phyloP scores from a whole-genome alignment of 2,797 vertebrate genomes.

The Sebastes kiyomatsui region DNA sequence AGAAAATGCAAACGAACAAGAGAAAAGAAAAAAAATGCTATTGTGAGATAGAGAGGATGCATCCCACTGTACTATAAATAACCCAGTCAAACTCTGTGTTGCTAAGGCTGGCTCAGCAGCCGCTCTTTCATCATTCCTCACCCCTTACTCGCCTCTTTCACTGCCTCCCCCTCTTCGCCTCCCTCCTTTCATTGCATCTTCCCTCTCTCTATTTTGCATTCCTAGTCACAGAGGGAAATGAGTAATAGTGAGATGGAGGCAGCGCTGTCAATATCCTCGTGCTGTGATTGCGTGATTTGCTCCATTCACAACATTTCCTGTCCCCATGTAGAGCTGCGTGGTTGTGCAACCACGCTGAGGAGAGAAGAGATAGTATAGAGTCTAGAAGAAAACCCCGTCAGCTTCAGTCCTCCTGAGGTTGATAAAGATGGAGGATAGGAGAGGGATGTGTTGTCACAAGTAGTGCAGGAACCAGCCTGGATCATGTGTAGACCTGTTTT shows the following conservation, averaged over 20 bases:
- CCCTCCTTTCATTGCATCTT: neutral
- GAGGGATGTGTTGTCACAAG: neutral
- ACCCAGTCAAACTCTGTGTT: conserved; percentile 81
- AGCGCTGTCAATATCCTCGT: conserved; percentile 11
- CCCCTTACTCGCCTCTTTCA: conserved; percentile 39
- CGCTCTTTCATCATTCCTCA: conserved; percentile 69
- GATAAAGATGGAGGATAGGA: conserved; percentile 27
- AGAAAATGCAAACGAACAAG: conserved; percentile 66
- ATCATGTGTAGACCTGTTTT: neutral
- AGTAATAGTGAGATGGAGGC: conserved; percentile 14
- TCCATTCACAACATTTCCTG: conserved; percentile 65
- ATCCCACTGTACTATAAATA: conserved; percentile 85
- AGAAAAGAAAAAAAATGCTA: conserved; percentile 43
- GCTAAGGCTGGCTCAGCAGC: conserved; percentile 84
- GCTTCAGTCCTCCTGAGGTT: neutral
- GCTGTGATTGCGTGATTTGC: conserved; percentile 22
- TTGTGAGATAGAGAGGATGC: conserved; percentile 71
- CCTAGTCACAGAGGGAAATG: neutral
- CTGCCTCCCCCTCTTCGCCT: conserved; percentile 21
- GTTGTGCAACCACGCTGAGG: neutral
- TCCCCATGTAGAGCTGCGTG: neutral
- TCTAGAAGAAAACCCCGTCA: neutral
- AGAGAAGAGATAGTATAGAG: neutral
- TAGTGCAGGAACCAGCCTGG: neutral
- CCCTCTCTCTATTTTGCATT: neutral